Conservation (phyloP, 2,113 vertebrate species). For the Anas platyrhynchos region DNA sequence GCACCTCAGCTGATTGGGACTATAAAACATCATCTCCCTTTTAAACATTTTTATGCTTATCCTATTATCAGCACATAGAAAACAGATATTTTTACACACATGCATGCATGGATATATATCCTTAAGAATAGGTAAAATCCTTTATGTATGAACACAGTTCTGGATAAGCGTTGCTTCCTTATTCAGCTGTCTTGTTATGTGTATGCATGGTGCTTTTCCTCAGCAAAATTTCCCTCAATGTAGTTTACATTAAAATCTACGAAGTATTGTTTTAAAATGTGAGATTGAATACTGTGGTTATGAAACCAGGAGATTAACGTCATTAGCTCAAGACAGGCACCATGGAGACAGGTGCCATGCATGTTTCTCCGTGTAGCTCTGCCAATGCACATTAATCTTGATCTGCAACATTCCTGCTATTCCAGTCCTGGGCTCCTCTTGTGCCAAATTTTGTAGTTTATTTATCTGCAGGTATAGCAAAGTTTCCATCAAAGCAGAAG, state of each 20-base stretch:
- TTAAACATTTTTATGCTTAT: neutral
- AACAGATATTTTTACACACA: neutral
- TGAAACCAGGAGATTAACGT: neutral
- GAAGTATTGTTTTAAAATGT: neutral
- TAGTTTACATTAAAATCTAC: neutral
- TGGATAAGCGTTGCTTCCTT: neutral
- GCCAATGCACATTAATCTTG: conserved; percentile 31
- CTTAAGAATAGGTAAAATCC: neutral
- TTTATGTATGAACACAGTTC: neutral
- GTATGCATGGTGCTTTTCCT: neutral
- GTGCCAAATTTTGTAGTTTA: neutral
- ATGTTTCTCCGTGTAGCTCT: neutral
- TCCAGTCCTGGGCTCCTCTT: neutral
- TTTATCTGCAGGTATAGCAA: neutral
- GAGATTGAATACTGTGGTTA: neutral
- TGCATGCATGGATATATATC: accelerated
- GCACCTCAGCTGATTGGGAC: neutral
- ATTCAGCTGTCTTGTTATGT: neutral
- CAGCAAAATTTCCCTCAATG: neutral
- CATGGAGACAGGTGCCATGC: neutral
- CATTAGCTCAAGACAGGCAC: neutral
- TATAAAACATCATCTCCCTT: neutral
- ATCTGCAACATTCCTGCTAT: conserved; percentile 47
- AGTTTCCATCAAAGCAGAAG: neutral
- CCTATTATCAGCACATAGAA: neutral